Base-by-base conservation (phyloP, 1,140 invertebrate genomes). In the Rhagoletis zephyria region DNA sequence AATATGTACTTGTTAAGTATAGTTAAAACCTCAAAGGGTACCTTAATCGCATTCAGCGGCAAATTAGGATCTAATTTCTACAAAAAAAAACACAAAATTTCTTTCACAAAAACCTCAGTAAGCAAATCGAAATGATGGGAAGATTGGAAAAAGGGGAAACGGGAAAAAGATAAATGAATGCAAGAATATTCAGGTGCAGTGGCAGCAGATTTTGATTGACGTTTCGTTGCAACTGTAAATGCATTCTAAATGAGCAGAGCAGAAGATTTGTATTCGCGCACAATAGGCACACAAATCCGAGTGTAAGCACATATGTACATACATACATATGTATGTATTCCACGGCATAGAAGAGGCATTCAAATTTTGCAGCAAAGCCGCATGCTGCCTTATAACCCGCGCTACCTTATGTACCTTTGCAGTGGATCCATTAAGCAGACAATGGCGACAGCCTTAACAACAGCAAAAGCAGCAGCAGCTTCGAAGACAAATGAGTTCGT, bases 101-200 rank as follows among this genome's bases (percentile, higher is more conserved):
- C 48, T 74, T 51, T 5, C 12, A 74, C 42, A 74, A 48, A 74
- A 51, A 10, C 12, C 42, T 59, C 5, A 5, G 48, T 0, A 1
- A 16, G 16, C 45, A 70, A 12, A 16, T 51, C 61, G 14, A 48
- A 45, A 56, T 19, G 74, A 63, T 64, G 85, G 14, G 12, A 85
- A 85, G 14, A 45, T 9, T 60, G 81, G 51, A 19, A 45, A 30
- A 85, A 6, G 14, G 16, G 19, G 59, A 63, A 85, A 63, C n/a
- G 85, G 42, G 4, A 61, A 85, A 63, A 63, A 85, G 85, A 87
- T 87, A 85, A 88, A 90, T 89, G 89, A 90, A 89, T 89, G 89
- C 87, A 87, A 81, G 89, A 91, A 51, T 6, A 16, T 16, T 81
- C 74, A 81, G 74, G 74, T 81, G 74, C 48, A 56, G 74, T 56